Evolutionary conservation across 2,113 vertebrate species (phyloP).

Genomic region (Hyaena hyaena): DNA sequence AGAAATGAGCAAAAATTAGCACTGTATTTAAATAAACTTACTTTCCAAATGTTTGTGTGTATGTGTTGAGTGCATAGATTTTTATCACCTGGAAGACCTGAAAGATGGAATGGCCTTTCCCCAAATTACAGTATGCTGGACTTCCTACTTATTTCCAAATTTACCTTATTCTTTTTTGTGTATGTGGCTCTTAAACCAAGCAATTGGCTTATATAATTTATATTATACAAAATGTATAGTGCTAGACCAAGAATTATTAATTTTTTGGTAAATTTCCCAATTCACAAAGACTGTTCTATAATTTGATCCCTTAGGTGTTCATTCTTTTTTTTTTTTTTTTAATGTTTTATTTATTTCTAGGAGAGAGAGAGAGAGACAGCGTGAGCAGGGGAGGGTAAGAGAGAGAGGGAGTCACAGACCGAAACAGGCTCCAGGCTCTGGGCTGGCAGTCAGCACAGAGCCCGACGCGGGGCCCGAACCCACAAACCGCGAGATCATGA

Average conservation of each 20-base stretch:
- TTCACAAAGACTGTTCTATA: neutral
- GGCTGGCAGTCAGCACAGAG: no score
- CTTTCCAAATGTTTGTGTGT: neutral
- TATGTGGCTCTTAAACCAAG: neutral
- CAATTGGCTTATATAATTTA: neutral
- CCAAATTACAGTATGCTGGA: neutral
- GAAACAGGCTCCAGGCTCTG: no score
- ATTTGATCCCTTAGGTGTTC: neutral
- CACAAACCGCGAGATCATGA: no score
- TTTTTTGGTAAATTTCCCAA: neutral
- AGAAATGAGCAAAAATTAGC: neutral
- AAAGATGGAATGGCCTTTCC: neutral
- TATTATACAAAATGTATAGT: neutral
- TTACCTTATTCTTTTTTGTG: neutral
- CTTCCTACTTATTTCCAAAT: neutral
- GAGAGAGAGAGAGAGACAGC: no score
- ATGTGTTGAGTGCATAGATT: neutral
- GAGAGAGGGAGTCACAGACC: no score
- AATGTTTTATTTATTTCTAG: no score
- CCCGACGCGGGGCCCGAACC: no score
- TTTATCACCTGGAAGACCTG: neutral
- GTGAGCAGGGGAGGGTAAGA: no score
- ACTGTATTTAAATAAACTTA: neutral
- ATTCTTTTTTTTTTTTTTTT: neutral
- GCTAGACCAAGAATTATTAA: neutral